A percentile compares a stretch with the other conserved stretches of the same genome.
These are phyloP conservation scores for Scaptomyza hsui DNA, from an alignment of 1,140 invertebrate genomes.

Conservation along the genomic window DNA sequence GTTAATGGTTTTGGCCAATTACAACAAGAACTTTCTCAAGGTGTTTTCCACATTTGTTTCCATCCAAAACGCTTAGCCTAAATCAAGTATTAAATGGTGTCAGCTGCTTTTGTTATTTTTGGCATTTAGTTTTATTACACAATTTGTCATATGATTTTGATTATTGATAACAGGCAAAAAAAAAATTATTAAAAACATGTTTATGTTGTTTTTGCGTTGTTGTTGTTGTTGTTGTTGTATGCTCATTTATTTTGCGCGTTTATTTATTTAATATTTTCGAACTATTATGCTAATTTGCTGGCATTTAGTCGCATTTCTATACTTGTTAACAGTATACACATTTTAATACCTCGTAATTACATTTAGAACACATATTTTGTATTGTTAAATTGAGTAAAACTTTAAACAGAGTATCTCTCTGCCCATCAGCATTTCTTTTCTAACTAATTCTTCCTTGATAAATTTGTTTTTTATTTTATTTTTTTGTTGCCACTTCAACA, in stretches of 20 bases:
- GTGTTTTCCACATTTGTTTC: too few relatives aligned
- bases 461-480: background rate
- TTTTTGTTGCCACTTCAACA: background rate
- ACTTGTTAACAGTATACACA: constrained; percentile 45
- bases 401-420: background rate
- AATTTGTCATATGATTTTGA: constrained; percentile 74
- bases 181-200: constrained; percentile 11
- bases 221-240: constrained; percentile 31
- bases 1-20: too few relatives aligned
- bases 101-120: constrained; percentile 15
- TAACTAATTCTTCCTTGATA: background rate
- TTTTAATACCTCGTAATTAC: too few relatives aligned
- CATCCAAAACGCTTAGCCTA: background rate
- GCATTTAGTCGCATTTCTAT: constrained; percentile 49
- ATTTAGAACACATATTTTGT: too few relatives aligned
- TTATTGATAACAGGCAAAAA: constrained; percentile 40
- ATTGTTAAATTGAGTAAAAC: too few relatives aligned
- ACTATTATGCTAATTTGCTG: constrained; percentile 61
- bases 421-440: background rate
- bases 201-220: constrained; percentile 16
- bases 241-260: constrained; percentile 41
- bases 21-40: too few relatives aligned
- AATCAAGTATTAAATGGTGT: constrained; percentile 9
- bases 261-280: constrained; percentile 60
- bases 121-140: constrained; percentile 52